Evolutionary conservation across 2,888 invertebrate species (phyloP).

Genomic region (Trissolcus brochymenae): DNA sequence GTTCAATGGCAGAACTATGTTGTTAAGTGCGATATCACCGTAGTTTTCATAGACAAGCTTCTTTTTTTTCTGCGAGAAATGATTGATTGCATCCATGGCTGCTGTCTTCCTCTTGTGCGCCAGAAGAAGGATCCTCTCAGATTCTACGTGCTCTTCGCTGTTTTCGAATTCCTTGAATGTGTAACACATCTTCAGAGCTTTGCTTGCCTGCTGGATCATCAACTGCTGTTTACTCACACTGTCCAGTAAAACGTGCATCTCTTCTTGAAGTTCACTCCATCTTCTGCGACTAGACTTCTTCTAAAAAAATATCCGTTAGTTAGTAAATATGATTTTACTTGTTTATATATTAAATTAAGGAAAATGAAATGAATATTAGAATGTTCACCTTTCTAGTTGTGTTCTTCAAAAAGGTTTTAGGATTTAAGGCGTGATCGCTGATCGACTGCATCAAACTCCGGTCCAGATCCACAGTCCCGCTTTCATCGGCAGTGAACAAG

Average conservation of each 20-base stretch:
- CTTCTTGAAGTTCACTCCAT: constrained; percentile 25
- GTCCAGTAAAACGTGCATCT: constrained; percentile 60
- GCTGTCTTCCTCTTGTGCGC: constrained; percentile 66
- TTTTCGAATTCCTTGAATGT: constrained; percentile 76
- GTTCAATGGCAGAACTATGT: constrained; percentile 61
- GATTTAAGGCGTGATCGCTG: constrained; percentile 11
- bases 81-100: constrained; percentile 61
- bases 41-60: constrained; percentile 19
- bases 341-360: too few species aligned
- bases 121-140: constrained; percentile 77
- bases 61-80: constrained; percentile 11
- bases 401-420: constrained; percentile 12
- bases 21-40: constrained; percentile 60
- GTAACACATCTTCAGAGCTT: constrained; percentile 77
- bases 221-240: constrained; percentile 64
- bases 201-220: constrained; percentile 74
- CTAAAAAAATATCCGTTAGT: constrained; percentile 12
- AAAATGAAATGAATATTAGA: too few species aligned
- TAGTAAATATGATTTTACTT: not conserved
- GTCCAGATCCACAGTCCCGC: not conserved
- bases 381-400: constrained; percentile 14
- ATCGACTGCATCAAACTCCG: constrained; percentile 7
- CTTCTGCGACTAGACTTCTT: constrained; percentile 7
- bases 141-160: constrained; percentile 78
- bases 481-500: constrained; percentile 23